These are phyloP conservation scores for Ptychobarbus kaznakovi DNA, from an alignment of 2,797 vertebrate genomes.

Conservation along the genomic window DNA sequence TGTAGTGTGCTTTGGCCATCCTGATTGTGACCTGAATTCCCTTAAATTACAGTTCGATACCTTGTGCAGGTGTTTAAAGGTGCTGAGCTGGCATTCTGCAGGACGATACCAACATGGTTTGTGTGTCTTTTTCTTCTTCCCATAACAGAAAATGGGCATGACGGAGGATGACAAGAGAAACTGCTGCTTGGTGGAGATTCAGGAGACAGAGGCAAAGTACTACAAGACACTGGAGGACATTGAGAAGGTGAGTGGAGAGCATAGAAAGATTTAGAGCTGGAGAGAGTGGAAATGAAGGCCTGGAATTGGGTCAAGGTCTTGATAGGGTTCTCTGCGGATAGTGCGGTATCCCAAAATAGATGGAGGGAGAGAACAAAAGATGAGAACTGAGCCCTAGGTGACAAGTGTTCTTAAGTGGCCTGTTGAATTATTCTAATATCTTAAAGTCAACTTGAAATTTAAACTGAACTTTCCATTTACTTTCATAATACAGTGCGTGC, in stretches of 20 bases:
- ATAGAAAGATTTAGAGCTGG: background rate
- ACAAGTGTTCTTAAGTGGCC: background rate
- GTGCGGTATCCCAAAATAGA: conserved; percentile 8
- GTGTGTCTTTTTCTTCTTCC: conserved; percentile 45
- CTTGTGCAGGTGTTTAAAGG: conserved; percentile 18
- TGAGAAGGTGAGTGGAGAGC: conserved; percentile 81
- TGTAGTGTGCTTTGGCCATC: conserved; percentile 42
- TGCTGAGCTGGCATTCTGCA: conserved; percentile 11
- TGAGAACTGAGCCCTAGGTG: conserved; percentile 3
- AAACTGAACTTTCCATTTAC: background rate
- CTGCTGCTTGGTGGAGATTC: conserved; percentile 96
- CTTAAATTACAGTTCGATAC: background rate
- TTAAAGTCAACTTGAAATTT: background rate
- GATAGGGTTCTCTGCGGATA: conserved; percentile 4
- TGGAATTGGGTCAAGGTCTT: conserved; percentile 26
- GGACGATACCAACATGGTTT: conserved; percentile 37
- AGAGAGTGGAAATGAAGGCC: conserved; percentile 2
- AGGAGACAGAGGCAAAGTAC: conserved; percentile 97
- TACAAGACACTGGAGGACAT: conserved; percentile 97
- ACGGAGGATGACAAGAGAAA: conserved; percentile 97
- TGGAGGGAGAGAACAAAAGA: conserved; percentile 16
- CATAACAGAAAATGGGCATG: conserved; percentile 95
- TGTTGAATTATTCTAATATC: background rate
- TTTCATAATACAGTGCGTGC: background rate
- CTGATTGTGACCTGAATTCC: conserved; percentile 34